Conservation (phyloP, 1,140 invertebrate genomes). For the Lordiphosa clarofinis region DNA sequence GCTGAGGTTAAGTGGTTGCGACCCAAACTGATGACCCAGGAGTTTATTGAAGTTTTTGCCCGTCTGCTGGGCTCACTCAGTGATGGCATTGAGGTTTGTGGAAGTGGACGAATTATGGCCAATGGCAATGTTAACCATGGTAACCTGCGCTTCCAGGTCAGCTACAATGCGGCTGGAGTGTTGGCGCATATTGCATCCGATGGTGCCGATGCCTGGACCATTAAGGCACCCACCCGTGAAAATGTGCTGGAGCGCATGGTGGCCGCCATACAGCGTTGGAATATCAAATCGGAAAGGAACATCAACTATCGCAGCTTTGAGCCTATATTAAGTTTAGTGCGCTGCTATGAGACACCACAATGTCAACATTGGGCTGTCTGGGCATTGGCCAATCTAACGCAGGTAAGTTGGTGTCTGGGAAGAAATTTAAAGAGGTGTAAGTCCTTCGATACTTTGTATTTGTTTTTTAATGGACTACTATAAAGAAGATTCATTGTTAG, state of each 20-base stretch:
- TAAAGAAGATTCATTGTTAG: no score
- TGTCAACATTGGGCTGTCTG: conserved; percentile 98
- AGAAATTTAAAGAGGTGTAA: no score
- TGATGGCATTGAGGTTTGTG: conserved; percentile 94
- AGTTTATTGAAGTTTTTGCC: conserved; percentile 93
- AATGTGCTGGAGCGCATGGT: conserved; percentile 89
- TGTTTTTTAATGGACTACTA: no score
- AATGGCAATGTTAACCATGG: conserved; percentile 61
- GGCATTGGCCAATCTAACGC: conserved; percentile 97
- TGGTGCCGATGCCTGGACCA: conserved; percentile 90
- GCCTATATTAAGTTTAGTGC: conserved; percentile 91
- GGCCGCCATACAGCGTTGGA: conserved; percentile 92
- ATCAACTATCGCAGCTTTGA: conserved; percentile 98
- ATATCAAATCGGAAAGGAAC: conserved; percentile 91
- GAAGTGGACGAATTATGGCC: conserved; percentile 36
- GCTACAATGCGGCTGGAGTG: conserved; percentile 98
- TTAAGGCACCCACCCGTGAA: conserved; percentile 85
- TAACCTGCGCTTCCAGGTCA: conserved; percentile 84
- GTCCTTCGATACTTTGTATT: no score
- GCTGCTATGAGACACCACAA: conserved; percentile 90
- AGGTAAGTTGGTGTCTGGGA: conserved; percentile 81
- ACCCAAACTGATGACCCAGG: conserved; percentile 89
- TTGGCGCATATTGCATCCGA: conserved; percentile 97
- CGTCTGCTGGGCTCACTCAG: conserved; percentile 90
- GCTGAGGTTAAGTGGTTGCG: conserved; percentile 95